These are phyloP conservation scores for Brachyhypopomus occidentalis DNA, from an alignment of 2,113 vertebrate genomes.

Conservation along the genomic window DNA sequence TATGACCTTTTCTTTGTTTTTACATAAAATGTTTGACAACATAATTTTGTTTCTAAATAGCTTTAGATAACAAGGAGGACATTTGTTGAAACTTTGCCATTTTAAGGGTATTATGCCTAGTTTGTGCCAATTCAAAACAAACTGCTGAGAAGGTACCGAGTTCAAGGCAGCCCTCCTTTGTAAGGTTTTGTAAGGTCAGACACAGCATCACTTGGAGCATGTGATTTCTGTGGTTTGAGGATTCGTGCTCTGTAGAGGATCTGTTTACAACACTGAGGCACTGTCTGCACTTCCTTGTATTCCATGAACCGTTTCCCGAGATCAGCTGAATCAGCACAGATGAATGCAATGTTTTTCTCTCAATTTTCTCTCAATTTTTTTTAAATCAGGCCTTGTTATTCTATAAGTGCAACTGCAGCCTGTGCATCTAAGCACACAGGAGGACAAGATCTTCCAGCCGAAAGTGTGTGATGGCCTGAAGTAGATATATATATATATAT, in stretches of 20 bases:
- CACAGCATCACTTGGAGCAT: neutral
- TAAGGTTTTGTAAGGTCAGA: neutral
- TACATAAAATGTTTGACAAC: too few species aligned
- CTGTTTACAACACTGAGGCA: conserved; percentile 5
- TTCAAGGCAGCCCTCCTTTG: neutral
- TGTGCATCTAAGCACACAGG: neutral
- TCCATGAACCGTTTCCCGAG: conserved; percentile 20
- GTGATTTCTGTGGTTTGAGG: conserved; percentile 16
- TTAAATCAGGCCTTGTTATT: conserved; percentile 4
- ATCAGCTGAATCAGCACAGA: conserved; percentile 15
- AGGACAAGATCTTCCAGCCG: neutral
- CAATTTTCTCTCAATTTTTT: neutral
- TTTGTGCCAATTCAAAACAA: neutral
- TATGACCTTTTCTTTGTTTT: too few species aligned
- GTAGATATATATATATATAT: neutral
- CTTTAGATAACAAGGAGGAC: neutral
- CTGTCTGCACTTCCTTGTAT: neutral
- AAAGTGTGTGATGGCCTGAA: neutral
- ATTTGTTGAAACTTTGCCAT: neutral
- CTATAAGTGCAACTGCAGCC: too few species aligned
- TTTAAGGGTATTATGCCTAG: neutral
- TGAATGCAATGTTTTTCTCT: conserved; percentile 10
- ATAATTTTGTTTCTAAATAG: too few species aligned
- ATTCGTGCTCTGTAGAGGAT: neutral
- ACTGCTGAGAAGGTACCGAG: neutral